These are phyloP conservation scores for Serilophus lunatus DNA, from an alignment of 2,113 vertebrate species.

Conservation along the genomic window DNA sequence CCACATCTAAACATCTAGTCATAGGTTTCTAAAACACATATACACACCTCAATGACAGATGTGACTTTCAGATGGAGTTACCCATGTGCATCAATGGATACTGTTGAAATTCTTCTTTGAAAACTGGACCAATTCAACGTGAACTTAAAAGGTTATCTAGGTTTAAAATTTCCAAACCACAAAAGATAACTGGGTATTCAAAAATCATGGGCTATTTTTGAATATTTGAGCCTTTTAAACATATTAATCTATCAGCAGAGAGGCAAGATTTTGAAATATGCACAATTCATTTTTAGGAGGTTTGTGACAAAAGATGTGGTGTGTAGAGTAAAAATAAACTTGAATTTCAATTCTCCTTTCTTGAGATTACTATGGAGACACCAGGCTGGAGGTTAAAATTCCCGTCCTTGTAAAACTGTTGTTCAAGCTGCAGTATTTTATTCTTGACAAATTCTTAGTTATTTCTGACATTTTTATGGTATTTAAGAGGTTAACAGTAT, in stretches of 20 bases:
- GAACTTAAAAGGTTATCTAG: neutral
- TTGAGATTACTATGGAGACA: slow-evolving; percentile 15
- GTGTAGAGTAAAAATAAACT: neutral
- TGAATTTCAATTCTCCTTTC: neutral
- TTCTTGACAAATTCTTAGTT: neutral
- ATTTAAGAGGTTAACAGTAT: neutral
- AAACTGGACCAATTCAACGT: neutral
- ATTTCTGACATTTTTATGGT: neutral
- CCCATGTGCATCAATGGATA: neutral
- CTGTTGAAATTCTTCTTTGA: neutral
- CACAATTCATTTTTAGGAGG: neutral
- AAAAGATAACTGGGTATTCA: neutral
- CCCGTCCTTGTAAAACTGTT: neutral
- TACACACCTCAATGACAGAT: neutral
- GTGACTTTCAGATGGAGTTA: neutral
- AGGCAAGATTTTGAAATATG: neutral
- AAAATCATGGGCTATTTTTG: neutral
- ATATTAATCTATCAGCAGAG: neutral
- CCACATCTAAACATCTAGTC: neutral
- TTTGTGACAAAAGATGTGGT: slow-evolving; percentile 4
- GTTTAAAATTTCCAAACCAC: neutral
- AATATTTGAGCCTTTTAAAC: neutral
- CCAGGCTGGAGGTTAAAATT: neutral
- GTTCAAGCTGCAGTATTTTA: neutral
- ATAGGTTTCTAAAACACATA: neutral